Evolutionary conservation across 2,888 invertebrate genomes (phyloP).

Genomic region (Automeris io): DNA sequence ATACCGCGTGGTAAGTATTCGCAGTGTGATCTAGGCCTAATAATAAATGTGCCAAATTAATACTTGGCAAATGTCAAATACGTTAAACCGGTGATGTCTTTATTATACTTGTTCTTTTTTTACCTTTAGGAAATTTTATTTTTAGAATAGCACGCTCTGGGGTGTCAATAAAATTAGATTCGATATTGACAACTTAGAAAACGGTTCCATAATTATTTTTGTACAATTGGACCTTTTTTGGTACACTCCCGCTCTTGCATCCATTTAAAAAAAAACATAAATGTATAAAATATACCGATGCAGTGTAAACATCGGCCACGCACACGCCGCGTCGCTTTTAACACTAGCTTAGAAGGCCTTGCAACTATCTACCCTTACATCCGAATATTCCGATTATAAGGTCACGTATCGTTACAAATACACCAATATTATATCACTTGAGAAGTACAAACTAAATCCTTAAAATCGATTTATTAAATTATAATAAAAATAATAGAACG

Average conservation of each 20-base stretch:
- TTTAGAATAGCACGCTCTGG: too few relatives aligned
- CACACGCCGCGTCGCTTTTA: constrained; percentile 57
- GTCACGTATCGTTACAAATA: constrained; percentile 69
- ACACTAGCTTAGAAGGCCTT: constrained; percentile 66
- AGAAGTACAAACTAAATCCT: constrained; percentile 63
- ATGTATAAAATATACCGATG: constrained; percentile 39
- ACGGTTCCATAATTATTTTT: too few relatives aligned
- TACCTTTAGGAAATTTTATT: too few relatives aligned
- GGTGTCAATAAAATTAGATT: too few relatives aligned
- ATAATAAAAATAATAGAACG: constrained; percentile 34
- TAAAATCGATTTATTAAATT: constrained; percentile 40
- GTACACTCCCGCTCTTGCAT: constrained; percentile 1
- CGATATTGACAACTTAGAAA: too few relatives aligned
- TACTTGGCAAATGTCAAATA: too few relatives aligned
- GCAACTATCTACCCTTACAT: constrained; percentile 70
- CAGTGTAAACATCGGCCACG: constrained; percentile 51
- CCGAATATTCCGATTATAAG: constrained; percentile 71
- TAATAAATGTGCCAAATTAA: too few relatives aligned
- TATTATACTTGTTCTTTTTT: too few relatives aligned
- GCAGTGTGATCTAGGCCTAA: too few relatives aligned
- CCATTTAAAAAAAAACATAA: constrained; percentile 28
- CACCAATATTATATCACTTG: constrained; percentile 70
- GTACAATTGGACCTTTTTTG: too few relatives aligned
- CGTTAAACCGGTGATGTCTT: too few relatives aligned
- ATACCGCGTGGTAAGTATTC: too few relatives aligned